Conservation (phyloP, 2,888 invertebrate genomes). For the Limenitis arthemis region DNA sequence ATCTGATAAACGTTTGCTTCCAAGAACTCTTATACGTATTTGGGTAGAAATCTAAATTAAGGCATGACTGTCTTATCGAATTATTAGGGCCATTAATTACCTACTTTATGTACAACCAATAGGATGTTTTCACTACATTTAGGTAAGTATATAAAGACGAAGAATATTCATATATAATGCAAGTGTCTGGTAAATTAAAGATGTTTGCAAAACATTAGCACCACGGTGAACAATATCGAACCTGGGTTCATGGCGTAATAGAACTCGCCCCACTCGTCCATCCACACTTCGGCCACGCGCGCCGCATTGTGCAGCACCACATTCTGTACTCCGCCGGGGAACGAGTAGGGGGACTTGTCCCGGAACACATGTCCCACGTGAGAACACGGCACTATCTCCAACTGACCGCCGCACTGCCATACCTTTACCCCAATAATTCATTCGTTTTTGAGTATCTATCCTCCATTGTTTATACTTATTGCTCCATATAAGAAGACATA, state of each 20-base stretch:
- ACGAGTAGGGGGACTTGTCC: constrained; percentile 98
- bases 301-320: constrained; percentile 98
- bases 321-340: constrained; percentile 98
- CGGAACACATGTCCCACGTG: constrained; percentile 98
- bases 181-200: not conserved
- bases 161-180: not conserved
- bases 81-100: not conserved
- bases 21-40: not conserved
- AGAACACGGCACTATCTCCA: constrained; percentile 96
- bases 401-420: constrained; percentile 96
- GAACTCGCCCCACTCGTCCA: constrained; percentile 99
- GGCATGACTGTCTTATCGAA: not conserved
- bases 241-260: constrained; percentile 99
- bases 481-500: too few species aligned
- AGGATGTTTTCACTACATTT: not conserved
- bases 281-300: constrained; percentile 99
- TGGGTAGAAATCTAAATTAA: constrained; percentile 1
- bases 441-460: not conserved
- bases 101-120: not conserved
- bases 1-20: constrained; percentile 2
- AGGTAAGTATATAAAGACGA: too few species aligned
- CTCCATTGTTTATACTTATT: too few species aligned
- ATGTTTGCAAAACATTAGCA: constrained; percentile 36
- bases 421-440: constrained; percentile 67
- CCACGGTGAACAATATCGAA: constrained; percentile 63